Evolutionary conservation across 2,888 invertebrate species (phyloP).

Genomic region (Thereva nobilitata): DNA sequence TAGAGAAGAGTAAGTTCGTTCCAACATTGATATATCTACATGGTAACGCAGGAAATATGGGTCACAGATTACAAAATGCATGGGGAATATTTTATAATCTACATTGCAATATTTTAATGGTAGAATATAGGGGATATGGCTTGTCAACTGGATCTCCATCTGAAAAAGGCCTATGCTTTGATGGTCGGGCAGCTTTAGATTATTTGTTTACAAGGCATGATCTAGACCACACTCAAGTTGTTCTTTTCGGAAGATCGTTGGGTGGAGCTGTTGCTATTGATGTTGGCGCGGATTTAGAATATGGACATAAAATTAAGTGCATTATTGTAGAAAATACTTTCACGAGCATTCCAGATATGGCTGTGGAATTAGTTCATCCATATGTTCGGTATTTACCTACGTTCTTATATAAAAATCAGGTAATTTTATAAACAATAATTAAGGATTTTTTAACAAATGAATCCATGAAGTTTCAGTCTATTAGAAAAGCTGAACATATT

Average conservation of each 20-base stretch:
- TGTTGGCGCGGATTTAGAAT: slow-evolving; percentile 75
- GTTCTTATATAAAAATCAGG: slow-evolving; percentile 90
- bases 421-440: slow-evolving; percentile 53
- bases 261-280: slow-evolving; percentile 94
- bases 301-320: slow-evolving; percentile 80
- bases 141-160: slow-evolving; percentile 86
- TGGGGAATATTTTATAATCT: slow-evolving; percentile 80
- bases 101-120: slow-evolving; percentile 83
- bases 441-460: slow-evolving; percentile 55
- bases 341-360: slow-evolving; percentile 93
- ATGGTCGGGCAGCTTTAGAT: slow-evolving; percentile 85
- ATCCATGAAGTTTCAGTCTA: slow-evolving; percentile 65
- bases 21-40: slow-evolving; percentile 91
- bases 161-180: slow-evolving; percentile 83
- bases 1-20: slow-evolving; percentile 67
- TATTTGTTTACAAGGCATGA: slow-evolving; percentile 81
- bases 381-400: slow-evolving; percentile 78
- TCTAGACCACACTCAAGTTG: slow-evolving; percentile 80
- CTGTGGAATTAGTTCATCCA: slow-evolving; percentile 68
- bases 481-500: slow-evolving; percentile 73
- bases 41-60: slow-evolving; percentile 97
- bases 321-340: slow-evolving; percentile 94
- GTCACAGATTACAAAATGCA: slow-evolving; percentile 89
- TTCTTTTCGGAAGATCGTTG: slow-evolving; percentile 83
- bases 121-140: slow-evolving; percentile 96